These are phyloP conservation scores for Mimachlamys varia DNA, from an alignment of 2,888 invertebrate genomes.

Conservation along the genomic window DNA sequence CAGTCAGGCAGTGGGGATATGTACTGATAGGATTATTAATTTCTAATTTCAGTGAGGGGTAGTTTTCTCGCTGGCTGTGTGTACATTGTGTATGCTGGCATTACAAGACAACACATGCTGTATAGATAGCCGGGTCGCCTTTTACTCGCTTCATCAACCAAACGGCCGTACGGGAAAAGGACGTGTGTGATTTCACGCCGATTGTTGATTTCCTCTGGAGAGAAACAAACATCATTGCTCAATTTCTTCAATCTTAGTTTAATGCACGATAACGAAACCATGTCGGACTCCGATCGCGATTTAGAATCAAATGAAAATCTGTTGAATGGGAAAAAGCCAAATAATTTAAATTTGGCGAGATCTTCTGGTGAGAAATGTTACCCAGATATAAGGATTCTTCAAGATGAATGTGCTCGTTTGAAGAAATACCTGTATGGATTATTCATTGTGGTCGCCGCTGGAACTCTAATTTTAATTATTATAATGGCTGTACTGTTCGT, in stretches of 20 bases:
- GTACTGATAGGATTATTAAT: neutral
- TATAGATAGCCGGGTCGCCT: neutral
- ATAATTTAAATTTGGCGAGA: conserved; percentile 47
- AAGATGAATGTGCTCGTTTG: conserved; percentile 53
- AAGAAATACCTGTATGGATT: conserved; percentile 65
- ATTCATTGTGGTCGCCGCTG: conserved; percentile 63
- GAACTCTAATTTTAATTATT: conserved; percentile 69
- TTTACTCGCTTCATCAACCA: conserved; percentile 7
- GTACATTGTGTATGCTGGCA: neutral
- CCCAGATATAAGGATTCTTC: conserved; percentile 40
- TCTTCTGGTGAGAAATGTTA: conserved; percentile 41
- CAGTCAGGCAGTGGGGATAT: neutral
- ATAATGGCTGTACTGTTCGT: conserved; percentile 70
- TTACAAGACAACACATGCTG: neutral
- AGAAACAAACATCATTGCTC: neutral
- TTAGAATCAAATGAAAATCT: conserved; percentile 44
- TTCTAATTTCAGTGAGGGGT: conserved; percentile 4
- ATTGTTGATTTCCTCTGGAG: neutral
- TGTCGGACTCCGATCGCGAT: conserved; percentile 49
- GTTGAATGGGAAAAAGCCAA: conserved; percentile 51
- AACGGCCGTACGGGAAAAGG: neutral
- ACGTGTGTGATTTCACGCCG: conserved; percentile 18
- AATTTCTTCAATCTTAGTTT: neutral
- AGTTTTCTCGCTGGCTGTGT: neutral
- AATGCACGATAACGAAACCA: conserved; percentile 37